Percentiles rank a stretch among this genome's conserved stretches.
Evolutionary conservation across 1,140 invertebrate species (phyloP).

Genomic region (Eufriesea mexicana): DNA sequence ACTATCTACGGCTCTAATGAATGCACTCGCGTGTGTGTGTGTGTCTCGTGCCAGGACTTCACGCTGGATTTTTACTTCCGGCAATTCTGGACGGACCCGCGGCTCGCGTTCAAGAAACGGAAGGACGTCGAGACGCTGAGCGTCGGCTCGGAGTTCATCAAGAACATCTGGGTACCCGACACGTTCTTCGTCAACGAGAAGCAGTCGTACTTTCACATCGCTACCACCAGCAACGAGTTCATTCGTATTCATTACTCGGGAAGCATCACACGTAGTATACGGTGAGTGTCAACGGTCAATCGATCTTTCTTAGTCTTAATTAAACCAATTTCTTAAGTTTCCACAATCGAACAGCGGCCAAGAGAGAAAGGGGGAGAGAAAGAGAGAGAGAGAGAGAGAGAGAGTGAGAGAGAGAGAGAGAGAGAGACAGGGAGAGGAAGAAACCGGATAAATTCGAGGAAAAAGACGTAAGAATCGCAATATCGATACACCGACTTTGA

Average conservation of each 20-base stretch:
- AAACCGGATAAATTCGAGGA: neutral
- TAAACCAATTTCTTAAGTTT: neutral
- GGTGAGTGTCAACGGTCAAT: slow-evolving; percentile 85
- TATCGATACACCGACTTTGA: neutral
- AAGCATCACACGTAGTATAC: slow-evolving; percentile 96
- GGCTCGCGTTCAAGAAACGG: slow-evolving; percentile 94
- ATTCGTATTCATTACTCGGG: slow-evolving; percentile 97
- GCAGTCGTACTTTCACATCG: slow-evolving; percentile 98
- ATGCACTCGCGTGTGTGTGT: slow-evolving; percentile 30
- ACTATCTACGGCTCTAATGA: slow-evolving; percentile 25
- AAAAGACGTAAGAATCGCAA: neutral
- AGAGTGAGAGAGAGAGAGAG: no score
- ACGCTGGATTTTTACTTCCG: slow-evolving; percentile 99
- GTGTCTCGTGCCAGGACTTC: slow-evolving; percentile 90
- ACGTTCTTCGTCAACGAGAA: slow-evolving; percentile 99
- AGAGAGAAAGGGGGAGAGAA: no score
- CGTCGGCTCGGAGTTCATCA: slow-evolving; percentile 96
- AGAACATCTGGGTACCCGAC: slow-evolving; percentile 99
- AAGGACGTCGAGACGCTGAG: slow-evolving; percentile 94
- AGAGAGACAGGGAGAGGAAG: no score
- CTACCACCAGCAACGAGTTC: slow-evolving; percentile 98
- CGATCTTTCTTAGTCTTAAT: neutral
- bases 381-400: no score
- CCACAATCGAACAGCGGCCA: neutral
- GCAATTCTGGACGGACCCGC: slow-evolving; percentile 98